Evolutionary conservation across 2,888 invertebrate genomes (phyloP), one percentile per base, ranked within the genome.

Genomic region (Operophtera brumata): DNA sequence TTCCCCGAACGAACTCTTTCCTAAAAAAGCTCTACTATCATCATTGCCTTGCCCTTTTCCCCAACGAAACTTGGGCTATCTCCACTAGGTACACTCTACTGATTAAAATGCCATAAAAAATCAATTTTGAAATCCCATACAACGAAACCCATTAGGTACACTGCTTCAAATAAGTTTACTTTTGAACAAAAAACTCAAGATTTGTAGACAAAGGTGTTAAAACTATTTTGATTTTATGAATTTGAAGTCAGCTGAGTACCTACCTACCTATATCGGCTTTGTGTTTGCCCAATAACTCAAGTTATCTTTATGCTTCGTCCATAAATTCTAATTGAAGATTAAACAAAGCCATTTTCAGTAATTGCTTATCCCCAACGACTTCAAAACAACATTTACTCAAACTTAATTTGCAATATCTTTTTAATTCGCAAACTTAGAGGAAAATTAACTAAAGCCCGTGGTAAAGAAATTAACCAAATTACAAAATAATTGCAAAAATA

Each of bases 401-500:
- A 34, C 5, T 11, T 45, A 9, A 12, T 35, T 28, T 3, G 12
- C 6, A 11, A 13, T 42, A 42, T n/a, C 30, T 26, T 14, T 46
- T 49, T 37, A 37, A 28, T 30, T 6, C 32, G 26, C 8, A 40
- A 57, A 48, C 42, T 42, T 13, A 51, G 45, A 26, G 12, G 30
- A 36, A 41, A 37, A 37, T 37, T 41, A 45, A 43, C 43, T 32
- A 48, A 39, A 14, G 34, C 44, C 50, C 37, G 26, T 44, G 20
- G 13, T 28, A 49, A 59, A 49, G 14, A 36, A 39, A 48, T 25
- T 40, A 26, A 6, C 6, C 2, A 41, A 54, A 44, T 51, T 54
- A 51, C 37, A 8, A 41, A 13, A 30, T 46, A 49, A 52, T 56
- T 40, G 45, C 36, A 47, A 56, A 46, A 20, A 20, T 20, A 3